Evolutionary conservation across 2,888 invertebrate species (phyloP), one percentile per base, ranked within the genome.

Genomic region (Hemaris fuciformis): DNA sequence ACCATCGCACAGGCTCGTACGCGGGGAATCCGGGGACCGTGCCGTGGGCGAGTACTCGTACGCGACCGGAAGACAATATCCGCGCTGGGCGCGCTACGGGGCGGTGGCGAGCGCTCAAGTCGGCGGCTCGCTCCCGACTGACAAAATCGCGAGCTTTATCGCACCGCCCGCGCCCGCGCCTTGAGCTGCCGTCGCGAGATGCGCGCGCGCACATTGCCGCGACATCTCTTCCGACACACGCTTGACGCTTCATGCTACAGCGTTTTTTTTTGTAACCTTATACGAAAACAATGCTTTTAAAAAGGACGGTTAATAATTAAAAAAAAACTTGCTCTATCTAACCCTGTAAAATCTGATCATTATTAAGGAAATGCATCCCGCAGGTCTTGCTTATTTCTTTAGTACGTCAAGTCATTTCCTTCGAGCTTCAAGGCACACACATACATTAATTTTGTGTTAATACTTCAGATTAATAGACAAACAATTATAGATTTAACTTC

Each of bases 101-200:
- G 70, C 65, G 72, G 75, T 76, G 77, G 76, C 74, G 73, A 82
- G 83, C 85, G 87, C 79, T 79, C 73, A 73, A 77, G 73, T 71
- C 83, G 77, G 79, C 79, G 79, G 83, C 84, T 79, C 91, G 80
- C 85, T 86, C 85, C 80, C 80, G 77, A 91, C 91, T 90, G 85
- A 75, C 83, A 76, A 85, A 87, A 85, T 87, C 79, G 85, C 88
- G 88, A 89, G 89, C 88, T 88, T 89, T 89, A 89, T 88, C 88
- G 66, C 72, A 67, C 63, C 61, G 62, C 70, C 42, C 22, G 38
- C 62, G 43, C 56, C 20, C 48, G 34, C 60, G 56, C 6, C n/a
- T 6, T 7, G 42, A 22, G 45, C 22, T 22, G 20, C 22, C 13
- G 20, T 18, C 18, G 10, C 8, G 43, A 20, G 43, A 10, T 23